These are phyloP conservation scores for Dallia pectoralis DNA, from an alignment of 2,797 vertebrate species.

Conservation along the genomic window DNA sequence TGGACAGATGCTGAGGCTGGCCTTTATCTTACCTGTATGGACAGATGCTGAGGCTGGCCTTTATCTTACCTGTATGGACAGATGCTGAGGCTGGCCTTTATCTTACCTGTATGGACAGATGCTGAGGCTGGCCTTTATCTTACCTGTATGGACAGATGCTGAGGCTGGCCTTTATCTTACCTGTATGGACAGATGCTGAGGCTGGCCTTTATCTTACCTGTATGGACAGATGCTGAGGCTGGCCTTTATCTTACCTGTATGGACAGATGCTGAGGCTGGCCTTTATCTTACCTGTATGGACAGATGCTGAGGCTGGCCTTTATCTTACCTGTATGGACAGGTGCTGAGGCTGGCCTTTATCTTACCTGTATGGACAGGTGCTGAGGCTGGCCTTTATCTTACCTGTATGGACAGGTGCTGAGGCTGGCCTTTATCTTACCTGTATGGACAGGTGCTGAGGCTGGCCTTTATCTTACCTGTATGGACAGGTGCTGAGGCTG, in stretches of 20 bases:
- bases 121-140: slow-evolving; percentile 19
- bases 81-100: neutral
- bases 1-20: slow-evolving; percentile 4
- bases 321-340: slow-evolving; percentile 42
- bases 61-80: slow-evolving; percentile 43
- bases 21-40: slow-evolving; percentile 41
- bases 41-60: neutral
- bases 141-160: slow-evolving; percentile 37
- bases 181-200: slow-evolving; percentile 16
- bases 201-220: slow-evolving; percentile 39
- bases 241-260: slow-evolving; percentile 40
- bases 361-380: slow-evolving; percentile 42
- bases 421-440: slow-evolving; percentile 40
- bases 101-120: slow-evolving; percentile 44
- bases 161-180: slow-evolving; percentile 37
- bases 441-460: slow-evolving; percentile 3
- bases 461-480: slow-evolving; percentile 38
- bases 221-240: slow-evolving; percentile 6
- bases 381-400: slow-evolving; percentile 28
- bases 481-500: slow-evolving; percentile 5
- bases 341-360: neutral
- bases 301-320: neutral
- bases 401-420: slow-evolving; percentile 30
- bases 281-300: slow-evolving; percentile 42
- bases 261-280: neutral